Conservation (phyloP, 2,797 vertebrate species). For the Chromis chromis region DNA sequence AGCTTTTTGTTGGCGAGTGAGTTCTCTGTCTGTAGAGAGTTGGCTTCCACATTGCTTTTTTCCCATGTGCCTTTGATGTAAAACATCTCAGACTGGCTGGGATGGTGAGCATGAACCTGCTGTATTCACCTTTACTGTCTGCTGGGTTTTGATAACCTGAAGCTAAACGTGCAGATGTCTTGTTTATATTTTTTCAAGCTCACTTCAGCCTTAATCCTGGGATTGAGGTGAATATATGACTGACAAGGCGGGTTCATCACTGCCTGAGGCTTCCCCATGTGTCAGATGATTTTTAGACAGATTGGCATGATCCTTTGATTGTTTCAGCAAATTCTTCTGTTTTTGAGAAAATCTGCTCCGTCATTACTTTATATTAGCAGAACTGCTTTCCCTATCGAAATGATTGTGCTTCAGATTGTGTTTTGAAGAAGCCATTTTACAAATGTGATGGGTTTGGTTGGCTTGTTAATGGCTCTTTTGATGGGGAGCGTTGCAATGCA, state of each 20-base stretch:
- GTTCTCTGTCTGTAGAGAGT: background rate
- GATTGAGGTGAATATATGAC: background rate
- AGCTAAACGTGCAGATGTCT: background rate
- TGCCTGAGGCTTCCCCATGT: slow-evolving; percentile 20
- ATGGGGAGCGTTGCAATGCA: slow-evolving; percentile 55
- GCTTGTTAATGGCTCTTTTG: slow-evolving; percentile 79
- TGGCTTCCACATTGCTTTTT: background rate
- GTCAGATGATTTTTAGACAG: slow-evolving; percentile 5
- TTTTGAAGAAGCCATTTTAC: slow-evolving; percentile 24
- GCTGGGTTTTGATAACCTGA: background rate
- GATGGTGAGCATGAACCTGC: background rate
- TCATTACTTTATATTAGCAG: background rate
- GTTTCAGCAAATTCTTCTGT: slow-evolving; percentile 3
- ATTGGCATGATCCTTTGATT: background rate
- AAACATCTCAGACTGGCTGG: background rate
- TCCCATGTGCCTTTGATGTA: background rate
- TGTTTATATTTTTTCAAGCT: background rate
- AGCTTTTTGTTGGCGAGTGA: background rate
- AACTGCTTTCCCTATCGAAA: background rate
- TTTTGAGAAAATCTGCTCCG: background rate
- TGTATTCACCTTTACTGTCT: background rate
- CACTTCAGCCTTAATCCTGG: background rate
- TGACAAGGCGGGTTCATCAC: slow-evolving; percentile 10
- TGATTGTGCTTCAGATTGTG: slow-evolving; percentile 14
- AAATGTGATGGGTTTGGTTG: slow-evolving; percentile 61